A percentile compares a stretch with the other conserved stretches of the same genome.
phyloP scores from a whole-genome alignment of 2,888 invertebrate species.

The Blastobasis lacticolella region DNA sequence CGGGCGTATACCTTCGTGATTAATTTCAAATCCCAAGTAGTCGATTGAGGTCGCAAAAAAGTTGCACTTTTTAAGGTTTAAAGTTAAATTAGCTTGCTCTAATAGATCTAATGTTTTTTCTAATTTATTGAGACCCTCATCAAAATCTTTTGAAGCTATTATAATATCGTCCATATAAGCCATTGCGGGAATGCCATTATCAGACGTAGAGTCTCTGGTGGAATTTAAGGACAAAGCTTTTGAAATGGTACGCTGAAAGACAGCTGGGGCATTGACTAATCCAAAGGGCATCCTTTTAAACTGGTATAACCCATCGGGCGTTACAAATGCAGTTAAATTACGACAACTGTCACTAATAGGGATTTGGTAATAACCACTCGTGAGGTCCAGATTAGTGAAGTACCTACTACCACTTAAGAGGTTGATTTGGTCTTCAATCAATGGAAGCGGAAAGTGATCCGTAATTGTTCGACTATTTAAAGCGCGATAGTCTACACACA shows the following conservation, averaged over 20 bases:
- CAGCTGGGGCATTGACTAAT: not conserved
- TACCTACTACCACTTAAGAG: conserved; percentile 1
- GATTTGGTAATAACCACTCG: conserved; percentile 6
- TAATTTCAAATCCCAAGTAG: conserved; percentile 6
- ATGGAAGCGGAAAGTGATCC: not conserved
- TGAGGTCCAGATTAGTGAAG: conserved; percentile 6
- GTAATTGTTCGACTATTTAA: not conserved
- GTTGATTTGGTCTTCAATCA: conserved; percentile 9
- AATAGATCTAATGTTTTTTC: not conserved
- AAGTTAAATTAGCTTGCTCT: not conserved
- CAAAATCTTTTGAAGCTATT: not conserved
- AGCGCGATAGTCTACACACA: no score
- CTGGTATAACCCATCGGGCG: conserved; percentile 5
- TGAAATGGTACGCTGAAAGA: not conserved
- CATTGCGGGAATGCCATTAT: not conserved
- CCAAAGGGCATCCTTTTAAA: conserved; percentile 5
- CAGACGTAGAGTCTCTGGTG: not conserved
- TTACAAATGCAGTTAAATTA: conserved; percentile 7
- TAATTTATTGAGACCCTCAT: not conserved
- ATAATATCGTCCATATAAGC: conserved; percentile 10
- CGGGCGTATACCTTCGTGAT: conserved; percentile 2
- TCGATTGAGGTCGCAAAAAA: conserved; percentile 2
- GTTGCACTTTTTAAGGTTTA: conserved; percentile 5
- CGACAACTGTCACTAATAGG: not conserved
- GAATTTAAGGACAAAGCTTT: not conserved